Evolutionary conservation across 64 coral and sea anemone genomes (phyloP), one percentile per base, ranked within the genome.

Genomic region (Dendronephthya gigantea): DNA sequence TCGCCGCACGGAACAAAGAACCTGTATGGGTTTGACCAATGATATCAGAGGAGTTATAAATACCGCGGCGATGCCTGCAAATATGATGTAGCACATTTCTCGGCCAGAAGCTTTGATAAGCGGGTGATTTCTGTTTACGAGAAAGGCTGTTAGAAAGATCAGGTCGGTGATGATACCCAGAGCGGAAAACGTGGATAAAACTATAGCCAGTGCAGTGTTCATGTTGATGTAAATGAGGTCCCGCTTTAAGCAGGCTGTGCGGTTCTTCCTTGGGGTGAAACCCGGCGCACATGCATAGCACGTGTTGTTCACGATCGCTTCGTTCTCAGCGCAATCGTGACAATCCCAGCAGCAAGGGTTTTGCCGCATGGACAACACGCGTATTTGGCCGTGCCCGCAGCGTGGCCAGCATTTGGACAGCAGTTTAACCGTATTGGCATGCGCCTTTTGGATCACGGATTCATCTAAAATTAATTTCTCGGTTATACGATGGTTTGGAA

Each of bases 71-170:
- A 98, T 91, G 17, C 95, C 93, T 1, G 59, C 48, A 40, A 83
- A 83, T 22, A 98, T 89, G 32, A 98, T 82, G 36, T 50, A 48
- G 25, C 84, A 89, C 39, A 98, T 90, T 50, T 98, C 95, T 45
- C 49, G 88, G 11, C 92, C 95, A 1, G 95, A 88, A 34, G 95
- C 92, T 76, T 98, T 98, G 8, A 93, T 86, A 0, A 98, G 90
- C 23, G 76, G 83, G 84, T 98, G 82, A 25, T 92, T 52, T 17
- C 82, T 86, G 35, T 91, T 76, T 30, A 55, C 89, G 68, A 90
- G 41, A 69, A 90, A 98, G 36, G 93, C 91, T 0, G 70, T 49
- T 34, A 66, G 83, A 37, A 85, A 90, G 45, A 81, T 34, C 22
- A 87, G 50, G 35, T 92, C 90, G 22, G 69, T 72, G 9, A 84